phyloP scores from a whole-genome alignment of 2,888 invertebrate genomes.

The Hemaris fuciformis region DNA sequence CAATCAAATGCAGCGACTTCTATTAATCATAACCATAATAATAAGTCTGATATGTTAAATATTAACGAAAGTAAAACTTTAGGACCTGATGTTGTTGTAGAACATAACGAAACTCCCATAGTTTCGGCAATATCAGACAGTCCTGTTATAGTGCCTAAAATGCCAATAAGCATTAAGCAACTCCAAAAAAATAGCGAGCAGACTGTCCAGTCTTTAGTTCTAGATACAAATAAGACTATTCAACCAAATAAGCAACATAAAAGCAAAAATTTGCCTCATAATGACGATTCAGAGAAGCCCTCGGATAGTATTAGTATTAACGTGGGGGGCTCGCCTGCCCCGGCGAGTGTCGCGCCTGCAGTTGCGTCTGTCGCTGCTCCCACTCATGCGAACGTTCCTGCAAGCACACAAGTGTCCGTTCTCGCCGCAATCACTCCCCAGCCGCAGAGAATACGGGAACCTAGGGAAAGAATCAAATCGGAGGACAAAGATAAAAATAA shows the following conservation, averaged over 20 bases:
- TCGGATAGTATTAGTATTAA: constrained; percentile 33
- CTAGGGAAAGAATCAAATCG: constrained; percentile 49
- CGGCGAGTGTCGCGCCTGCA: constrained; percentile 20
- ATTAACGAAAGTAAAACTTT: constrained; percentile 67
- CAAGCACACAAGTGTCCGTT: constrained; percentile 22
- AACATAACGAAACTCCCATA: constrained; percentile 81
- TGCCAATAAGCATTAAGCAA: constrained; percentile 69
- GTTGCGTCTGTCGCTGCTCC: constrained; percentile 25
- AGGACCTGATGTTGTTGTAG: constrained; percentile 62
- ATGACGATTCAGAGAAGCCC: constrained; percentile 50
- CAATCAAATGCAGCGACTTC: constrained; percentile 66
- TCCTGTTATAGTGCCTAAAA: constrained; percentile 83
- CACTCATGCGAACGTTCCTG: constrained; percentile 19
- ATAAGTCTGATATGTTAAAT: constrained; percentile 68
- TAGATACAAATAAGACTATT: constrained; percentile 67
- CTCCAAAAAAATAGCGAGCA: constrained; percentile 66
- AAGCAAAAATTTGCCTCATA: constrained; percentile 62
- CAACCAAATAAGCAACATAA: constrained; percentile 58
- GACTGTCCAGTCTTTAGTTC: constrained; percentile 60
- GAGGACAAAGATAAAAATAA: constrained; percentile 51
- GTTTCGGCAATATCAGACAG: constrained; percentile 87
- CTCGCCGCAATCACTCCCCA: constrained; percentile 35
- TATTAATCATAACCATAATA: constrained; percentile 61
- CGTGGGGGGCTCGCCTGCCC: constrained; percentile 2
- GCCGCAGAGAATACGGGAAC: constrained; percentile 58